phyloP scores from a whole-genome alignment of 2,113 vertebrate species.

The Numenius arquata region DNA sequence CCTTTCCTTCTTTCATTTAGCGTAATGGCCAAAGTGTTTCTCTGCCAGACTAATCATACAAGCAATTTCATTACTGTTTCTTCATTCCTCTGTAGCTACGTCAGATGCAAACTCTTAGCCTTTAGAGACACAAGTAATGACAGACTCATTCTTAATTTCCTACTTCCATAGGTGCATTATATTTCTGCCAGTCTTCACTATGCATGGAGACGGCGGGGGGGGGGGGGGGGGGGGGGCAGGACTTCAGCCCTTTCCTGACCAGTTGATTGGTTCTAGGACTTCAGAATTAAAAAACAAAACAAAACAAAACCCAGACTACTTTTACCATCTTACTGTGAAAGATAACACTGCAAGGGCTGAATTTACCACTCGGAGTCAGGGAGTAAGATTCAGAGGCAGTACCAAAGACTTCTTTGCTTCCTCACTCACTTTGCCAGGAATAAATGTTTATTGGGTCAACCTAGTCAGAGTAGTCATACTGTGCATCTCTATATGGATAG shows the following conservation, averaged over 20 bases:
- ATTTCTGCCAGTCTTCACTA: not conserved
- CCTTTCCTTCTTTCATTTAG: not conserved
- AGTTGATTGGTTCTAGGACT: not conserved
- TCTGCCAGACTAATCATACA: not conserved
- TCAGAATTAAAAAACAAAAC: not conserved
- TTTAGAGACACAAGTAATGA: conserved; percentile 6
- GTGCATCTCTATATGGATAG: not conserved
- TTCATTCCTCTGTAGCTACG: not conserved
- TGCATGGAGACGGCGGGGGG: not conserved
- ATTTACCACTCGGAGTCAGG: not conserved
- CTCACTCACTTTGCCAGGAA: not conserved
- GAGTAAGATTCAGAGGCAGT: not conserved
- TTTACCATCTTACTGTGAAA: not conserved
- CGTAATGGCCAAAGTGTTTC: not conserved
- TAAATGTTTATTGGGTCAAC: not conserved
- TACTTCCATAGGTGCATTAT: not conserved
- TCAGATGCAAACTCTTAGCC: not conserved
- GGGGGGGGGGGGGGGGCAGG: not conserved
- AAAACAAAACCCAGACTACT: too few species aligned
- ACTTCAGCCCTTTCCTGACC: not conserved
- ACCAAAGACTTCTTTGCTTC: not conserved
- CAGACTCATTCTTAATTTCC: conserved; percentile 17
- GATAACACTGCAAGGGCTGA: not conserved
- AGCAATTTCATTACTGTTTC: not conserved
- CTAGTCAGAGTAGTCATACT: not conserved